Conservation (phyloP, 2,113 vertebrate species). For the Leptobrachium leishanense region DNA sequence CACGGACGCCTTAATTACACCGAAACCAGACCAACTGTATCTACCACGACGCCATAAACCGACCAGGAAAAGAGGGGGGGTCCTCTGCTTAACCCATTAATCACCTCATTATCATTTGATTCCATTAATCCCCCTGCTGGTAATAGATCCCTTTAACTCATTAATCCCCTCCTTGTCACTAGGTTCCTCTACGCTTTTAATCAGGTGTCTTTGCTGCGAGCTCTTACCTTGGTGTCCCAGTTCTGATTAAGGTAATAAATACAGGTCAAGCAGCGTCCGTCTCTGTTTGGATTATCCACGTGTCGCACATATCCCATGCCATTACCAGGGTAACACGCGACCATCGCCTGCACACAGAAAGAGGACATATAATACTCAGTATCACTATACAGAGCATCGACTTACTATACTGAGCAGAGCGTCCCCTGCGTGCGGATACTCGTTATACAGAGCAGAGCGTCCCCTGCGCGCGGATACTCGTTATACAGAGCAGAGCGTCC, state of each 20-base stretch:
- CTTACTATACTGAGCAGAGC: too few species aligned
- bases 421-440: too few species aligned
- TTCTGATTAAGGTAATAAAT: conserved; percentile 93
- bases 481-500: too few species aligned
- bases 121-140: not conserved
- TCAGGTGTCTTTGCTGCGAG: not conserved
- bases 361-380: not conserved
- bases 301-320: conserved; percentile 87
- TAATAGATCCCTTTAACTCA: not conserved
- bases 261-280: conserved; percentile 89
- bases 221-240: conserved; percentile 84
- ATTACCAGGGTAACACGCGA: conserved; percentile 89
- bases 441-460: too few species aligned
- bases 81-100: too few species aligned
- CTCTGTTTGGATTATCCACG: conserved; percentile 87
- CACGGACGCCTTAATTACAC: too few species aligned
- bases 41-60: too few species aligned
- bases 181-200: not conserved
- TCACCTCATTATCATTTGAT: not conserved
- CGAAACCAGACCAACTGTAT: too few species aligned
- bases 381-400: not conserved
- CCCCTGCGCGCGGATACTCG: too few species aligned
- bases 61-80: too few species aligned
- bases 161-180: not conserved
- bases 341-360: conserved; percentile 78